Conservation (phyloP, 2,113 vertebrate genomes). For the Epinephelus fuscoguttatus region DNA sequence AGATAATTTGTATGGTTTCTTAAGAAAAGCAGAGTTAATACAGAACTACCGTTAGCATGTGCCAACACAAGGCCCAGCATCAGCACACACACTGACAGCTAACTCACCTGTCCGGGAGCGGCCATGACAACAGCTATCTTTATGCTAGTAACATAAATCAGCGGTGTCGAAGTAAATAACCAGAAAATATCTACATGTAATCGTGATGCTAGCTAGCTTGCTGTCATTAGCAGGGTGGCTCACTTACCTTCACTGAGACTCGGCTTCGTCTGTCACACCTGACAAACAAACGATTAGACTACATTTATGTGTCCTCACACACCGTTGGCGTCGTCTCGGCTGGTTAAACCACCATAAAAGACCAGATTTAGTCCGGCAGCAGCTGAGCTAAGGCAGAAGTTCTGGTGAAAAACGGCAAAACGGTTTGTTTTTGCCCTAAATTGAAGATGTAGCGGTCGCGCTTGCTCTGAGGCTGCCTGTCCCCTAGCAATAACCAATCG, state of each 20-base stretch:
- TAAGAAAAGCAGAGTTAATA: too few relatives aligned
- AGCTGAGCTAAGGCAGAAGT: not conserved
- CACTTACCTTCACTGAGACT: constrained; percentile 61
- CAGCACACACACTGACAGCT: constrained; percentile 1
- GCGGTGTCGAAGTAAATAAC: fast-evolving
- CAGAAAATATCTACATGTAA: not conserved
- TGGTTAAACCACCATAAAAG: not conserved
- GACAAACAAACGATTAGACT: constrained; percentile 35
- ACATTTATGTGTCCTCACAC: not conserved
- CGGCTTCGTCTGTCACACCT: constrained; percentile 53
- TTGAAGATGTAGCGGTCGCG: constrained; percentile 51
- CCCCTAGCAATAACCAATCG: constrained; percentile 73
- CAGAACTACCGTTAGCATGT: not conserved
- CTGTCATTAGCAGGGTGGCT: constrained; percentile 41
- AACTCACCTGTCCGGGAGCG: not conserved
- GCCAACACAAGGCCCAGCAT: constrained; percentile 28
- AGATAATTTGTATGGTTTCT: not conserved
- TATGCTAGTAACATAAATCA: fast-evolving
- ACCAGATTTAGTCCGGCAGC: not conserved
- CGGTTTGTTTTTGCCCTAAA: constrained; percentile 15
- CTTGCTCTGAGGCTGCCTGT: constrained; percentile 44
- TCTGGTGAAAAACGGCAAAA: not conserved
- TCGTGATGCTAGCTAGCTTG: constrained; percentile 24
- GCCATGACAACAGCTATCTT: not conserved
- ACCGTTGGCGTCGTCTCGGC: not conserved